phyloP scores from a whole-genome alignment of 2,888 invertebrate species.

The Drosophila heteroneura region DNA sequence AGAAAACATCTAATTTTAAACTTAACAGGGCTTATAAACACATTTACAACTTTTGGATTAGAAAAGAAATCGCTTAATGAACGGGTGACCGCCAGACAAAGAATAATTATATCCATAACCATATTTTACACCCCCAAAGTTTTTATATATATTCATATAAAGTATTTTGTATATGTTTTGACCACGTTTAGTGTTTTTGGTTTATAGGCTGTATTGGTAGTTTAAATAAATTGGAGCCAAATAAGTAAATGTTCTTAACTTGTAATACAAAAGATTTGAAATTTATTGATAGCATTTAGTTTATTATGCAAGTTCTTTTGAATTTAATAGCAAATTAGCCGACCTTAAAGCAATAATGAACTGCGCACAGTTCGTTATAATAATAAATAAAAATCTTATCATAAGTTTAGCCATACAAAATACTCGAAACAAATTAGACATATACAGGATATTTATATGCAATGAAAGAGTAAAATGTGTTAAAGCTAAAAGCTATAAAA shows the following conservation, averaged over 20 bases:
- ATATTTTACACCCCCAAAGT: not conserved
- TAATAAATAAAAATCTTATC: constrained; percentile 28
- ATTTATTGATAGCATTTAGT: not conserved
- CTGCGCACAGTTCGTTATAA: not conserved
- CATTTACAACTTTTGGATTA: not conserved
- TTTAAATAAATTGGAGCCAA: not conserved
- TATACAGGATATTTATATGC: constrained; percentile 36
- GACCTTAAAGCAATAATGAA: constrained; percentile 2
- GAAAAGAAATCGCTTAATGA: too few species aligned
- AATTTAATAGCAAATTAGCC: constrained; percentile 7
- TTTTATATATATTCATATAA: not conserved
- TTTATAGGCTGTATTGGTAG: not conserved
- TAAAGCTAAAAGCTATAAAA: constrained; percentile 65
- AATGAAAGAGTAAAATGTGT: constrained; percentile 18
- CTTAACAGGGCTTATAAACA: not conserved
- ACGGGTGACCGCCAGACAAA: not conserved
- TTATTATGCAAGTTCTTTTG: not conserved
- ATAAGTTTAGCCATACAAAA: constrained; percentile 15
- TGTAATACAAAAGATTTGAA: not conserved
- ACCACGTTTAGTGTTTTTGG: not conserved
- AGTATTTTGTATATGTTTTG: not conserved
- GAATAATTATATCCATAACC: not conserved
- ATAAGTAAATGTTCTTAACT: not conserved
- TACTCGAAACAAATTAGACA: constrained; percentile 42
- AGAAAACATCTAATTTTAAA: not conserved